Base-by-base conservation (phyloP, 1,140 invertebrate species). In the Dolichoris vasculosae region DNA sequence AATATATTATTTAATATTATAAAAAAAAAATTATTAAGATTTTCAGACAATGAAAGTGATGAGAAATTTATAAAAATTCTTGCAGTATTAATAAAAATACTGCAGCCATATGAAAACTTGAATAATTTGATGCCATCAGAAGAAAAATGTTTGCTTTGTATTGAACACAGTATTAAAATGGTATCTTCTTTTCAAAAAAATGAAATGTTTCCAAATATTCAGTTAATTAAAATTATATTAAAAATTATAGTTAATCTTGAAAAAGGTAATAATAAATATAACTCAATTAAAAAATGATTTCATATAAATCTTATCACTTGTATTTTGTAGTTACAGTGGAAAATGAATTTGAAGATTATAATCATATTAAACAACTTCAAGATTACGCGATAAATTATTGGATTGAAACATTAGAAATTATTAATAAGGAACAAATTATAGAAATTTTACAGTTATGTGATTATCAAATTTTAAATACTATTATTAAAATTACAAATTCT, bases 351-450 rank as follows among this genome's bases (percentile, higher is more conserved):
- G 82, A 88, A 46, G 80, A 87, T 81, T 32, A 55, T 0, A 77
- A 88, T 59, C 69, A 79, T 23, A 82, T 85, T 20, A 85, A 73
- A 38, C 86, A 87, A 64, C 76, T 91, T 59, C 83, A 83, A 15
- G 77, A 88, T 38, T 89, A 87, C 59, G 82, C 89, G n/a, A 78
- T 77, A 75, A 88, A 85, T 71, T 91, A 90, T 84, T 91, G 90
- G 88, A 73, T 88, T 2, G 86, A 90, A 48, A 88, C 83, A 59
- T 80, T 90, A 51, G 76, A 55, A 32, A 55, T 86, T 30, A 87
- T 87, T n/a, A 84, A 87, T 7, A 67, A 59, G 6, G 69, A 88
- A 30, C 81, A 91, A 40, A 82, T 90, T 40, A 20, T 83, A 76
- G 64, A 88, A 78, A 87, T 90, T 48, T 69, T 91, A 7, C 35